phyloP scores from a whole-genome alignment of 2,113 vertebrate species.

The Vidua chalybeata region DNA sequence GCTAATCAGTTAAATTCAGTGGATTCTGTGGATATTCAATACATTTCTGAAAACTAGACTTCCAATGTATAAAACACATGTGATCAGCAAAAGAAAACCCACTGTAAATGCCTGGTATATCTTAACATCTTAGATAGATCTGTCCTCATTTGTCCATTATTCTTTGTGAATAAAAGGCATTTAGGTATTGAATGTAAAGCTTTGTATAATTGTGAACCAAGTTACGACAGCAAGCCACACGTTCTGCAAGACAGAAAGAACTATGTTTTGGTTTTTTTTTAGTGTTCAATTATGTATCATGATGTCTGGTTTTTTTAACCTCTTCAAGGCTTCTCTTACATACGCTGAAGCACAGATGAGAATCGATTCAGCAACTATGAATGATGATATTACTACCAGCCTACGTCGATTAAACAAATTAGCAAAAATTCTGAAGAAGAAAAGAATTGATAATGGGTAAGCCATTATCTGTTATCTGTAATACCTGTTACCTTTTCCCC shows the following conservation, averaged over 20 bases:
- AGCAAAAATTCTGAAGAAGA: conserved; percentile 91
- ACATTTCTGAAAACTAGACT: background rate
- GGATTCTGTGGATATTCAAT: background rate
- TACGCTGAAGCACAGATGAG: conserved; percentile 98
- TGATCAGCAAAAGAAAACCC: background rate
- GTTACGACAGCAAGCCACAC: background rate
- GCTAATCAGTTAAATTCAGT: background rate
- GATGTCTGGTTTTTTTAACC: background rate
- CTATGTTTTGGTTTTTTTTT: background rate
- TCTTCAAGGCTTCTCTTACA: conserved; percentile 89
- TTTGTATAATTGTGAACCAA: background rate
- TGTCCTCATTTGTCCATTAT: background rate
- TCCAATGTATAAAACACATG: background rate
- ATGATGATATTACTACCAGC: conserved; percentile 86
- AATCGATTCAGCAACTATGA: conserved; percentile 89
- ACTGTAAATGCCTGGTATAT: background rate
- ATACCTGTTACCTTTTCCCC: background rate
- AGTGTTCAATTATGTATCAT: background rate
- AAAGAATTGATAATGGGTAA: conserved; percentile 91
- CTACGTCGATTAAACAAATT: conserved; percentile 90
- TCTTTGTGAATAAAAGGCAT: background rate
- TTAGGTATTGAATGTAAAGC: background rate
- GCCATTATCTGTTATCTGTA: background rate
- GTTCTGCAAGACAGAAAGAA: background rate
- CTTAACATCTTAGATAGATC: background rate